Evolutionary conservation across 2,113 vertebrate species (phyloP).

Genomic region (Nannospalax galili): DNA sequence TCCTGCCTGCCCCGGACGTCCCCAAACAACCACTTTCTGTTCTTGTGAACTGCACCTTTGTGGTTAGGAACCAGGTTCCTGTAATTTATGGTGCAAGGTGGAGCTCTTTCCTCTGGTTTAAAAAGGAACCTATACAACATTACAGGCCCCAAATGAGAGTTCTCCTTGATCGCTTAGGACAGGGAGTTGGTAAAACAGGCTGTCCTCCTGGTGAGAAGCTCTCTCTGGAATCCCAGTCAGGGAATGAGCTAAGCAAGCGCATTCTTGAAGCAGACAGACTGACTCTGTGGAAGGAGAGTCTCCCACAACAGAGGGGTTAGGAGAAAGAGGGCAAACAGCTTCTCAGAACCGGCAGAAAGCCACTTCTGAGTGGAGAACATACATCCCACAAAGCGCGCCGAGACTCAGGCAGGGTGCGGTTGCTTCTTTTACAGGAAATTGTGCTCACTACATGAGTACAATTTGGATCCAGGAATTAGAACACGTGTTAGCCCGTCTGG

Average conservation of each 20-base stretch:
- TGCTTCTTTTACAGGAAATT: constrained; percentile 49
- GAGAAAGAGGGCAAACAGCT: constrained; percentile 58
- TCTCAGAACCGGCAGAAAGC: constrained; percentile 45
- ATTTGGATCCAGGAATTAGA: not conserved
- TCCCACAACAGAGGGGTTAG: constrained; percentile 64
- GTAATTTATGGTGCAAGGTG: not conserved
- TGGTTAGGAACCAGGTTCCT: not conserved
- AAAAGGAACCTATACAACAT: not conserved
- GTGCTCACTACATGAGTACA: not conserved
- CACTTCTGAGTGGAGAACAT: not conserved
- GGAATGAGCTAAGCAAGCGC: not conserved
- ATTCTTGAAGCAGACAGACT: constrained; percentile 25
- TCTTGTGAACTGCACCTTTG: not conserved
- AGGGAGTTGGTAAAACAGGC: constrained; percentile 33
- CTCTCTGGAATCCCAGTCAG: not conserved
- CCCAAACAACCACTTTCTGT: not conserved
- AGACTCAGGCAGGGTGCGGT: fast-evolving
- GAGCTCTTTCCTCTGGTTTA: constrained; percentile 21
- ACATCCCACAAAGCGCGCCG: not conserved
- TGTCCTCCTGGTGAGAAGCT: constrained; percentile 32
- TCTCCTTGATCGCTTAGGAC: not conserved
- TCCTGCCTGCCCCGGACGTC: constrained; percentile 28
- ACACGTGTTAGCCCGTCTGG: constrained; percentile 57
- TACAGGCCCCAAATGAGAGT: not conserved
- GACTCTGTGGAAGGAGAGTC: constrained; percentile 53